Conservation (phyloP, 2,888 invertebrate genomes). For the Synanthedon andrenaeformis region DNA sequence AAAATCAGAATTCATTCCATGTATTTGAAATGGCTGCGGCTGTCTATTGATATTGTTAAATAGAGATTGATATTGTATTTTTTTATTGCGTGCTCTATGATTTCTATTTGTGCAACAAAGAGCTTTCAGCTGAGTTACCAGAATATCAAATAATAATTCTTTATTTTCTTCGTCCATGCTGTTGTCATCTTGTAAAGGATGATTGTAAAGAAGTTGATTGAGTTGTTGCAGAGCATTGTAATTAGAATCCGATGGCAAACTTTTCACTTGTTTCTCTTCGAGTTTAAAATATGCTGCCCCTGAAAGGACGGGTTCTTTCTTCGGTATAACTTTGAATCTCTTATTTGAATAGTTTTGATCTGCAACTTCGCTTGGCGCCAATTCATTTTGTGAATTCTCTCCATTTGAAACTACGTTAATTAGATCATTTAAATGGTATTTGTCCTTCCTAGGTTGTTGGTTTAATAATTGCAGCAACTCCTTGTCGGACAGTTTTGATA, state of each 20-base stretch:
- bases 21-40: background rate
- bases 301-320: background rate
- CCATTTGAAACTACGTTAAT: conserved; percentile 18
- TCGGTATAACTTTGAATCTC: background rate
- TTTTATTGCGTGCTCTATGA: conserved; percentile 13
- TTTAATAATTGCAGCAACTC: conserved; percentile 44
- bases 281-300: conserved; percentile 33
- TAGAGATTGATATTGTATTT: conserved; percentile 15
- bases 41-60: conserved; percentile 16
- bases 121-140: conserved; percentile 48
- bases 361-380: background rate
- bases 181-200: conserved; percentile 20
- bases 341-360: background rate
- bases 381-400: background rate
- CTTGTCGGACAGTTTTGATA: conserved; percentile 50
- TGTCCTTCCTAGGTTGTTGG: conserved; percentile 35
- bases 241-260: conserved; percentile 19
- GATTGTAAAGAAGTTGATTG: conserved; percentile 35
- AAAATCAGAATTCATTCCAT: background rate
- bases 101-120: conserved; percentile 44
- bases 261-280: conserved; percentile 25
- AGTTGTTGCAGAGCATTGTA: conserved; percentile 41
- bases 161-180: conserved; percentile 35
- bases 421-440: conserved; percentile 40
- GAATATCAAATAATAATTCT: conserved; percentile 48